phyloP scores from a whole-genome alignment of 2,797 vertebrate species.

The Petrocephalus schoutedeni region DNA sequence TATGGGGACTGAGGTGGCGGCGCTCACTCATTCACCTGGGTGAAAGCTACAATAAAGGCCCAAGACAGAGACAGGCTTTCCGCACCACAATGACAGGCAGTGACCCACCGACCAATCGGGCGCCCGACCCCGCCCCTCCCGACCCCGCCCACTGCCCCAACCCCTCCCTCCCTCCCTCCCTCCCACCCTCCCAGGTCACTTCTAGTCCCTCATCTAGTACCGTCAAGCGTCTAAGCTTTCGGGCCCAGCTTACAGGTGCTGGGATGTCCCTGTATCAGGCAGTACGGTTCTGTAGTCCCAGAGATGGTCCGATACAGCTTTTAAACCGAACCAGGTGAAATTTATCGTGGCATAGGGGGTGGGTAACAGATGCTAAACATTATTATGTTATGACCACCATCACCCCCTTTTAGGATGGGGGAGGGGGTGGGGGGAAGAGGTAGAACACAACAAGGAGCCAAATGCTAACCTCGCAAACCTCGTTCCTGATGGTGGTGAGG shows the following conservation, averaged over 20 bases:
- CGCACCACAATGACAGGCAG: constrained; percentile 97
- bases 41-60: constrained; percentile 99
- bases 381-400: constrained; percentile 27
- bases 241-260: not conserved
- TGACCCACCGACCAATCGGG: not conserved
- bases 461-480: constrained; percentile 73
- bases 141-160: not conserved
- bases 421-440: constrained; percentile 23
- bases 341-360: not conserved
- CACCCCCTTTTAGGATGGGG: constrained; percentile 1
- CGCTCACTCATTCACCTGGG: constrained; percentile 88
- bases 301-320: not conserved
- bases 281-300: not conserved
- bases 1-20: constrained; percentile 98
- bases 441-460: constrained; percentile 31
- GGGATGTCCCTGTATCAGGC: not conserved
- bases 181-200: not conserved
- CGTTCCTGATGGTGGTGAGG: constrained; percentile 1
- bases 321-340: not conserved
- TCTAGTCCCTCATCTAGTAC: not conserved
- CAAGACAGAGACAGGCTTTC: constrained; percentile 99
- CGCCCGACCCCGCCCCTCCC: constrained; percentile 25
- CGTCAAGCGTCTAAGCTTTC: not conserved
- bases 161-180: not conserved
- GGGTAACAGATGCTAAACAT: not conserved